These are phyloP conservation scores for Naja naja DNA, from an alignment of 2,113 vertebrate species.

Conservation along the genomic window DNA sequence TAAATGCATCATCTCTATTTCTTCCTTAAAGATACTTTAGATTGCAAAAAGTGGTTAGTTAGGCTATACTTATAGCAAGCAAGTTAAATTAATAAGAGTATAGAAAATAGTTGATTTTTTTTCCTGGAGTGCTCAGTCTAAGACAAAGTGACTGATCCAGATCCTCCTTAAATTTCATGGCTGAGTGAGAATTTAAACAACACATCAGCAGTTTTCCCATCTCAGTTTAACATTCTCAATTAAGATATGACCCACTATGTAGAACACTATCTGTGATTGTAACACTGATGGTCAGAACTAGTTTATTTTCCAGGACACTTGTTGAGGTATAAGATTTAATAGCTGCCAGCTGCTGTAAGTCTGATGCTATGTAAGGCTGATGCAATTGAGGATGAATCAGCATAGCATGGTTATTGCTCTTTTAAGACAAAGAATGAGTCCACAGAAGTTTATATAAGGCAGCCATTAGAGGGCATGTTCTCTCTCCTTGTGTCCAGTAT, in stretches of 20 bases:
- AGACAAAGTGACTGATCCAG: not conserved
- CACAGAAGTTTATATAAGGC: too few species aligned
- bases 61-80: not conserved
- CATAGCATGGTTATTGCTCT: too few species aligned
- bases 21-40: not conserved
- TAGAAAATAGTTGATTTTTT: not conserved
- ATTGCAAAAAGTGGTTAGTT: not conserved
- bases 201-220: not conserved
- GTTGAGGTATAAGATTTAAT: too few species aligned
- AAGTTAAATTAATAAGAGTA: not conserved
- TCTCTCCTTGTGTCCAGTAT: too few species aligned
- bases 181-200: not conserved
- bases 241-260: not conserved
- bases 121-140: not conserved
- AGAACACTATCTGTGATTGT: not conserved
- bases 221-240: not conserved
- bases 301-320: not conserved
- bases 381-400: too few species aligned
- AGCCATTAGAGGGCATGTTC: too few species aligned
- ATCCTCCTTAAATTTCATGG: not conserved
- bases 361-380: too few species aligned
- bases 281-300: not conserved
- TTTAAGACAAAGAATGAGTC: too few species aligned
- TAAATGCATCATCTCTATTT: too few species aligned
- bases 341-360: too few species aligned